Percentiles rank a stretch among this genome's conserved stretches.
Conservation (phyloP, 2,888 invertebrate genomes). For the Parascotia fuliginaria region DNA sequence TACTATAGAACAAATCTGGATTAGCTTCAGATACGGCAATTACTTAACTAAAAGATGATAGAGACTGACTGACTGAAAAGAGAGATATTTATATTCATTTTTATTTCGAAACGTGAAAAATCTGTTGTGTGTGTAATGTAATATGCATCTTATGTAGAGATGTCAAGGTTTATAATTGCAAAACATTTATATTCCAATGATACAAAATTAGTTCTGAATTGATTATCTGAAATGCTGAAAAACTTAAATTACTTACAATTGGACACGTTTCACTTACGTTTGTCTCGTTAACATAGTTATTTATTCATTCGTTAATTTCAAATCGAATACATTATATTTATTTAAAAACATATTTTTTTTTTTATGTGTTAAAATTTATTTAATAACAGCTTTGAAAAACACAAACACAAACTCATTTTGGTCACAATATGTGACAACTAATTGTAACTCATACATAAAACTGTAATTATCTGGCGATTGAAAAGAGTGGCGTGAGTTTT, state of each 20-base stretch:
- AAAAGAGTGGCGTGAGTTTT: no score
- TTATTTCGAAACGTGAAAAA: no score
- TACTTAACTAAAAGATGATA: background rate
- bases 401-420: no score
- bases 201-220: background rate
- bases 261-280: background rate
- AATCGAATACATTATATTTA: background rate
- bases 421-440: no score
- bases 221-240: background rate
- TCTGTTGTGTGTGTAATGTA: background rate
- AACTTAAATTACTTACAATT: background rate
- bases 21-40: conserved; percentile 1
- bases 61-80: no score
- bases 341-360: no score
- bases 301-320: background rate
- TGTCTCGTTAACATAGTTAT: background rate
- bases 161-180: background rate
- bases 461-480: no score
- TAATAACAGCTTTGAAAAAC: no score
- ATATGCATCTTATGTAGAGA: background rate
- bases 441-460: no score
- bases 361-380: no score
- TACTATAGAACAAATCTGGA: no score
- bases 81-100: no score
- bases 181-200: background rate